Percentiles rank a stretch among this genome's conserved stretches.
These are phyloP conservation scores for Synanthedon myopaeformis DNA, from an alignment of 2,888 invertebrate species.

Conservation along the genomic window DNA sequence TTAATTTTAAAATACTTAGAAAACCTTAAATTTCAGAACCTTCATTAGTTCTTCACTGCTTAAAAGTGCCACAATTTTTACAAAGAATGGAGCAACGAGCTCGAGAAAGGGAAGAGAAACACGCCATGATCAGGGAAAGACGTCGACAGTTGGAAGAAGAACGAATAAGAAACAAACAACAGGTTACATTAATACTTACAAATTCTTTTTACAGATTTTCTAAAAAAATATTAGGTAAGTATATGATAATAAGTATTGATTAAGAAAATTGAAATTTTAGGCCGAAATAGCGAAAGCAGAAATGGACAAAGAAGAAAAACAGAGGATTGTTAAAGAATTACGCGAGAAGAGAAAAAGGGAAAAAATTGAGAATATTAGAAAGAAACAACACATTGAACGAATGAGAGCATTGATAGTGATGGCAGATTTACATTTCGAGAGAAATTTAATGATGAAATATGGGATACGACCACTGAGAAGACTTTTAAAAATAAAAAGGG, in stretches of 20 bases:
- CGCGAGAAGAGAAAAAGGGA: slow-evolving; percentile 72
- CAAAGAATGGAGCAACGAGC: slow-evolving; percentile 81
- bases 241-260: not conserved
- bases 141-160: slow-evolving; percentile 63
- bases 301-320: slow-evolving; percentile 73
- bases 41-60: slow-evolving; percentile 50
- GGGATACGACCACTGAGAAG: slow-evolving; percentile 43
- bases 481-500: slow-evolving; percentile 38
- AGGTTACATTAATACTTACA: slow-evolving; percentile 28
- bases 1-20: too few species aligned
- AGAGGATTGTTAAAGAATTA: slow-evolving; percentile 69
- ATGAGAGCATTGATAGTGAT: slow-evolving; percentile 57
- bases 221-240: not conserved
- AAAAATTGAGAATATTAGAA: slow-evolving; percentile 71
- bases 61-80: slow-evolving; percentile 76
- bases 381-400: slow-evolving; percentile 63
- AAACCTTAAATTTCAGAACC: slow-evolving; percentile 29
- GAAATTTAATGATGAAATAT: slow-evolving; percentile 41
- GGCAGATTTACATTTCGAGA: slow-evolving; percentile 64
- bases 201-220: not conserved
- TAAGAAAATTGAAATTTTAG: slow-evolving; percentile 22
- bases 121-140: slow-evolving; percentile 58
- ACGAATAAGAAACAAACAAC: slow-evolving; percentile 51
- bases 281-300: slow-evolving; percentile 59
- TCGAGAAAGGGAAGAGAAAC: slow-evolving; percentile 71